phyloP scores from a whole-genome alignment of 2,888 invertebrate genomes.

The Cataglyphis rosenhaueri region DNA sequence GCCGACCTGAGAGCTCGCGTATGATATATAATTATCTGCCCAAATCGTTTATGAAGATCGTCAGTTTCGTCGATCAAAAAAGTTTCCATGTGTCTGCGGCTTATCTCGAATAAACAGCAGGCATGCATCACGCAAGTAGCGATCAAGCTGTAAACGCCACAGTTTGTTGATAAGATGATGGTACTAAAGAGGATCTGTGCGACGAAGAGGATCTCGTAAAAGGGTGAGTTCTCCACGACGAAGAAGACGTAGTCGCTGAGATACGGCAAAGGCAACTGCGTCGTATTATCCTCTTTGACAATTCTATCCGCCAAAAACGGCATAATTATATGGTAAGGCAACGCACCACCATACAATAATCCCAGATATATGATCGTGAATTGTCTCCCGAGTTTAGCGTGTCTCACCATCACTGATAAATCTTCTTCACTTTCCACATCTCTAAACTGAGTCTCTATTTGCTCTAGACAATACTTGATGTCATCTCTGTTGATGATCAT shows the following conservation, averaged over 20 bases:
- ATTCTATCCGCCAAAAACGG: slow-evolving; percentile 40
- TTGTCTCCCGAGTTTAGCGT: slow-evolving; percentile 66
- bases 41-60: slow-evolving; percentile 17
- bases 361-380: slow-evolving; percentile 9
- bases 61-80: slow-evolving; percentile 34
- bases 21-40: slow-evolving; percentile 2
- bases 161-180: slow-evolving; percentile 69
- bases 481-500: slow-evolving; percentile 61
- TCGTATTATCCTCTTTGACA: slow-evolving; percentile 35
- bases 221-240: slow-evolving; percentile 65
- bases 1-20: slow-evolving; percentile 36
- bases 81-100: slow-evolving; percentile 43
- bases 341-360: slow-evolving; percentile 58
- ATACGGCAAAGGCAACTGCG: slow-evolving; percentile 46
- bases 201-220: slow-evolving; percentile 76
- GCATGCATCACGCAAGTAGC: slow-evolving; percentile 65
- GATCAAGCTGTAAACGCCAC: slow-evolving; percentile 64
- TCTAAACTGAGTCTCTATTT: slow-evolving; percentile 70
- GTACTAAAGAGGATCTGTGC: slow-evolving; percentile 69
- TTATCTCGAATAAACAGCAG: slow-evolving; percentile 64
- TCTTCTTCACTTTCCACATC: slow-evolving; percentile 33
- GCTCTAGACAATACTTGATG: slow-evolving; percentile 67
- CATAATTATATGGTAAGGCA: slow-evolving; percentile 53
- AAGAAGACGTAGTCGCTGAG: slow-evolving; percentile 63
- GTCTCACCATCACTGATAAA: slow-evolving; percentile 66